Evolutionary conservation across 2,113 vertebrate genomes (phyloP), one percentile per base, ranked within the genome.

Genomic region (Aspiorhynchus laticeps): DNA sequence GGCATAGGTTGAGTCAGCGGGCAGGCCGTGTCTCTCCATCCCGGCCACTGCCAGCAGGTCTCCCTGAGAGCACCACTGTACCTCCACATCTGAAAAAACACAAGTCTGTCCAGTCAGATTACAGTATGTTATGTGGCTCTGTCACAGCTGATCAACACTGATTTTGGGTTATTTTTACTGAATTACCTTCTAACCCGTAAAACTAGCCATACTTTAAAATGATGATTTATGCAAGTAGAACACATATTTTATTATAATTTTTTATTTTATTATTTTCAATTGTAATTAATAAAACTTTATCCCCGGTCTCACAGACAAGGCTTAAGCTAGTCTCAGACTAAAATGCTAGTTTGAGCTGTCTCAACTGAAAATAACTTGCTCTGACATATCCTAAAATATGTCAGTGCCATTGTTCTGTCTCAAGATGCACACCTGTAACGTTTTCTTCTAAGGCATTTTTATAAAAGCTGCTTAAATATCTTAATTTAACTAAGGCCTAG

Each of bases 51-150:
- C 98, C 91, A 99, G 93, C 48, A 99, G 95, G 90, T 99, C 98
- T 87, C 98, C 98, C 93, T 99, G 97, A 0, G 97, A 98, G 90
- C 98, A 99, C 98, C 98, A 99, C 95, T 99, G 98, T 10, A 97
- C 97, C 88, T 98, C 97, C 85, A 99, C 97, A 92, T 99, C 98
- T 99, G 94, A 36, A 90, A 90, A 93, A 87, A 83, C 94, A 87
- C 84, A 51, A 63, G 21, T 53, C 43, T 80, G 76, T 85, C 33
- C 80, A 15, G 31, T 84, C 26, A 67, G 36, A 80, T 17, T 41
- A n/a, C 63, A 61, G 10, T 36, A 59, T 24, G 77, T 43, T 36
- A 19, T 46, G 21, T 65, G 33, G 7, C 46, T 71, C 59, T 38
- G 59, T 53, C 41, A 65, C 6, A 79, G 65, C 3, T 0, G 1